Evolutionary conservation across 2,888 invertebrate genomes (phyloP).

Genomic region (Pristionchus japonicus): DNA sequence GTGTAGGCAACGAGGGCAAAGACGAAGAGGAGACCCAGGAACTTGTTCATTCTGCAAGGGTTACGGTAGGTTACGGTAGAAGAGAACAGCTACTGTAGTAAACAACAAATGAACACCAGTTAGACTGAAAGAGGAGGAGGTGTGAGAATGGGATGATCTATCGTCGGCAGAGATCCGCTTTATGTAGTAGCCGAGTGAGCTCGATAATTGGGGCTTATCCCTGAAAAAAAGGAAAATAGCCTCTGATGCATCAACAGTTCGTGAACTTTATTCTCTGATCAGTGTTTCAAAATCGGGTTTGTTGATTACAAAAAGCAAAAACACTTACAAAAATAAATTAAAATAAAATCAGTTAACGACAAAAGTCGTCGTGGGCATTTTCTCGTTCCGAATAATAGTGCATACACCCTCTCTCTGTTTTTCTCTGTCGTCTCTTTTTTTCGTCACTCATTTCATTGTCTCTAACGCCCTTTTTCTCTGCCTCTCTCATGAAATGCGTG

Average conservation of each 20-base stretch:
- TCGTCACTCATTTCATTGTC: neutral
- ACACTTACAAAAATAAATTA: neutral
- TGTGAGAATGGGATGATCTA: neutral
- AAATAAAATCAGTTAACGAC: neutral
- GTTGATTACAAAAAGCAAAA: neutral
- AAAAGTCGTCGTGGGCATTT: neutral
- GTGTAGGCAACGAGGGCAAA: neutral
- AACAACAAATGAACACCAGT: neutral
- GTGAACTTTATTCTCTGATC: slow-evolving; percentile 1
- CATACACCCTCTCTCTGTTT: neutral
- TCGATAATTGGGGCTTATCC: slow-evolving; percentile 38
- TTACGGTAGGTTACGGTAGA: slow-evolving; percentile 22
- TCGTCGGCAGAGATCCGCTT: slow-evolving; percentile 11
- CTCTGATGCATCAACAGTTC: neutral
- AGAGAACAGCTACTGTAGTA: neutral
- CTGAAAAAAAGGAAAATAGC: slow-evolving; percentile 7
- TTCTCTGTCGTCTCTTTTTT: slow-evolving; percentile 26
- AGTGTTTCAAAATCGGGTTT: neutral
- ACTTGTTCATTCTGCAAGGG: slow-evolving; percentile 46
- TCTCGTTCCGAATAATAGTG: neutral
- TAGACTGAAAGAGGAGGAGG: neutral
- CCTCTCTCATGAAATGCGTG: neutral
- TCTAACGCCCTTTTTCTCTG: slow-evolving; percentile 7
- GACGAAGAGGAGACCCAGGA: slow-evolving; percentile 42
- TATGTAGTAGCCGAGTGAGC: slow-evolving; percentile 15